Percentiles rank a stretch among this genome's conserved stretches.
phyloP scores from a whole-genome alignment of 2,797 vertebrate species.

The Aselliscus stoliczkanus region DNA sequence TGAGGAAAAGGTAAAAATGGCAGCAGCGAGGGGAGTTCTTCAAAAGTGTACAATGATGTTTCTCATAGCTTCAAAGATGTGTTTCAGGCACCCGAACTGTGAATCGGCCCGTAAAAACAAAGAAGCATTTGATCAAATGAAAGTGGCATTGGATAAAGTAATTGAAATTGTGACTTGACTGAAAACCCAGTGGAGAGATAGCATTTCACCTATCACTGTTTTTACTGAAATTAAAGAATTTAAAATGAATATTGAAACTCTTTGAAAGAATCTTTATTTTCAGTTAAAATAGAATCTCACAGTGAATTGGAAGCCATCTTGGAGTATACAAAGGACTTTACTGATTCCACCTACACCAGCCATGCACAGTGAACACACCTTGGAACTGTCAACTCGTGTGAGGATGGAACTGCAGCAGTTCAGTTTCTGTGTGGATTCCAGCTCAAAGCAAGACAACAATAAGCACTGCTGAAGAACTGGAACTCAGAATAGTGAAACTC shows the following conservation, averaged over 20 bases:
- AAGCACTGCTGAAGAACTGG: conserved; percentile 91
- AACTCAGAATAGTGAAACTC: conserved; percentile 92
- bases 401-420: conserved; percentile 92
- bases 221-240: conserved; percentile 94
- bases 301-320: conserved; percentile 89
- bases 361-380: conserved; percentile 95
- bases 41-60: conserved; percentile 99
- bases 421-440: conserved; percentile 88
- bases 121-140: conserved; percentile 97
- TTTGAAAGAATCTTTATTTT: conserved; percentile 90
- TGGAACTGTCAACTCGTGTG: conserved; percentile 90
- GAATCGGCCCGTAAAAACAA: conserved; percentile 98
- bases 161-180: conserved; percentile 96
- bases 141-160: conserved; percentile 94
- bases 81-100: conserved; percentile 97
- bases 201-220: conserved; percentile 90
- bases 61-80: conserved; percentile 98
- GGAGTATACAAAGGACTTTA: conserved; percentile 96
- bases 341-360: conserved; percentile 96
- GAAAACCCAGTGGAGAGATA: conserved; percentile 87
- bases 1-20: conserved; percentile 98
- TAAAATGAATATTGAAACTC: conserved; percentile 92
- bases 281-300: conserved; percentile 88
- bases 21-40: conserved; percentile 93
- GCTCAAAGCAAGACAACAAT: conserved; percentile 91